Percentiles rank a stretch among this genome's conserved stretches.
phyloP scores from a whole-genome alignment of 1,140 invertebrate genomes.

The Zaprionus vittiger region DNA sequence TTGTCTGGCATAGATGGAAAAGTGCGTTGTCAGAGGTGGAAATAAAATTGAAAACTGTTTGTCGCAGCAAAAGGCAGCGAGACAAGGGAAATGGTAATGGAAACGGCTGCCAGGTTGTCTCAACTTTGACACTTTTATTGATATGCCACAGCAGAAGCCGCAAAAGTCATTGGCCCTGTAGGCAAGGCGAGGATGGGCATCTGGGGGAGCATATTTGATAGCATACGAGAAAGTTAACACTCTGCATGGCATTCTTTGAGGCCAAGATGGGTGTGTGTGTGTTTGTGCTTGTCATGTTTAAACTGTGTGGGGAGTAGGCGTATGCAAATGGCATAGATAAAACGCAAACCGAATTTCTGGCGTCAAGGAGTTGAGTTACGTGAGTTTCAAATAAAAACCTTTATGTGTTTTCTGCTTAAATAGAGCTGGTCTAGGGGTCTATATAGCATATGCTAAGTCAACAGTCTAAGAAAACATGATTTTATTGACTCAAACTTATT shows the following conservation, averaged over 20 bases:
- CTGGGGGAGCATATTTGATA: constrained; percentile 44
- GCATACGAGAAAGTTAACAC: constrained; percentile 54
- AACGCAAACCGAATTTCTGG: constrained; percentile 6
- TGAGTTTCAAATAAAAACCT: background rate
- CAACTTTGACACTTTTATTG: constrained; percentile 53
- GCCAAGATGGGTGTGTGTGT: constrained; percentile 30
- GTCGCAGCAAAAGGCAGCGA: constrained; percentile 30
- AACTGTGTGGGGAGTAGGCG: constrained; percentile 55
- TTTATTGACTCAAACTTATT: background rate
- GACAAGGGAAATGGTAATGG: background rate
- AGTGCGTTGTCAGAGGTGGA: constrained; percentile 17
- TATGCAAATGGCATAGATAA: constrained; percentile 62
- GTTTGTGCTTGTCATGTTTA: constrained; percentile 66
- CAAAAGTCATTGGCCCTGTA: constrained; percentile 11
- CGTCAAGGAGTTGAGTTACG: constrained; percentile 20
- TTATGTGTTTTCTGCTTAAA: background rate
- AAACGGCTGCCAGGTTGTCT: constrained; percentile 24
- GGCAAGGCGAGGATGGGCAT: background rate
- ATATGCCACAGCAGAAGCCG: constrained; percentile 21
- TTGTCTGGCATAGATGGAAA: constrained; percentile 12
- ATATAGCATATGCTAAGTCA: background rate
- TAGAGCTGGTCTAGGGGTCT: background rate
- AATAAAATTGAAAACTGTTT: constrained; percentile 36
- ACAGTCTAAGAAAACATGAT: background rate
- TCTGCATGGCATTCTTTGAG: constrained; percentile 41